A percentile compares a stretch with the other conserved stretches of the same genome.
Evolutionary conservation across 2,888 invertebrate genomes (phyloP).

Genomic region (Cyrtodaria siliqua): DNA sequence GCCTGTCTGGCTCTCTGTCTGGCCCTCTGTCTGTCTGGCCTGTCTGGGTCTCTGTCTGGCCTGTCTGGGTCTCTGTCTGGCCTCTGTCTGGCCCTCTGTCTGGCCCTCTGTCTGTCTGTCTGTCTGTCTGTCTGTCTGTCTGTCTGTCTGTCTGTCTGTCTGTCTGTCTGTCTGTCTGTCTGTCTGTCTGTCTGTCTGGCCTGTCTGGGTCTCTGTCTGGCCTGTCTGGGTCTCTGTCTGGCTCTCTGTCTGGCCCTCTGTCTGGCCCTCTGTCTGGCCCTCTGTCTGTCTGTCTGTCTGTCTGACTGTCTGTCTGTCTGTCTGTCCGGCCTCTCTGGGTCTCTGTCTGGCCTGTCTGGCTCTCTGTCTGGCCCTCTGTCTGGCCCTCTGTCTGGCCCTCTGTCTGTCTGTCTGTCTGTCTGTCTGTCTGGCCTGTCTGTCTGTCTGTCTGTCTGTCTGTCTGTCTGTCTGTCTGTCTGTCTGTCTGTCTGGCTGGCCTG

Average conservation of each 20-base stretch:
- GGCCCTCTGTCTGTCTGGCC: background rate
- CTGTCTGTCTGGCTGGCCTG: constrained; percentile 13
- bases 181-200: no score
- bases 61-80: no score
- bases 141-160: no score
- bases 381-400: constrained; percentile 4
- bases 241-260: no score
- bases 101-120: no score
- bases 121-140: no score
- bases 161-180: no score
- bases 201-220: no score
- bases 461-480: constrained; percentile 18
- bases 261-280: background rate
- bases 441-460: constrained; percentile 9
- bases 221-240: no score
- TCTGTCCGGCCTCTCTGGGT: no score
- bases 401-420: constrained; percentile 15
- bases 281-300: constrained; percentile 10
- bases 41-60: background rate
- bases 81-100: no score
- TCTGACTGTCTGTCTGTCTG: constrained; percentile 2
- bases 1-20: background rate
- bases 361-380: constrained; percentile 14
- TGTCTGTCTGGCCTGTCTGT: no score
- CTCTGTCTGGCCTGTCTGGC: constrained; percentile 9